Percentiles rank a stretch among this genome's conserved stretches.
These are phyloP conservation scores for Drosophila stalkeri DNA, from an alignment of 2,888 invertebrate genomes.

Conservation along the genomic window DNA sequence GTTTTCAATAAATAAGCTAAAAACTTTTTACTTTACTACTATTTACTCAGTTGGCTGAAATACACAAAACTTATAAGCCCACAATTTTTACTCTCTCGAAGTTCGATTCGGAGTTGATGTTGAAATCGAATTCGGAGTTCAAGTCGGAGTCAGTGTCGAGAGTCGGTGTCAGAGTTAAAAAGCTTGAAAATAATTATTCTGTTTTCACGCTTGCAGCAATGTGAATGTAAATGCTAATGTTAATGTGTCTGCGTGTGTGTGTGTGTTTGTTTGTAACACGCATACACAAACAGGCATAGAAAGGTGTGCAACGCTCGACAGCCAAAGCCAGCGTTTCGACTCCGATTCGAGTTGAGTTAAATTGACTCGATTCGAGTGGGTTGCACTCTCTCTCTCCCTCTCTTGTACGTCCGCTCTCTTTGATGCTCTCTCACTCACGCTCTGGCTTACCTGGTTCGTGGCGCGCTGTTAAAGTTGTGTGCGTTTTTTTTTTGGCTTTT, in stretches of 20 bases:
- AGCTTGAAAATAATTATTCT: slow-evolving; percentile 15
- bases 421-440: slow-evolving; percentile 15
- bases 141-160: slow-evolving; percentile 5
- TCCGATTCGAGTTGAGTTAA: slow-evolving; percentile 33
- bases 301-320: slow-evolving; percentile 14
- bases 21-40: slow-evolving; percentile 20
- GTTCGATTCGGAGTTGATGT: neutral
- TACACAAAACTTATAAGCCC: slow-evolving; percentile 5
- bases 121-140: neutral
- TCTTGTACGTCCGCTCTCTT: slow-evolving; percentile 11
- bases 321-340: slow-evolving; percentile 39
- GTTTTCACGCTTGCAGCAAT: slow-evolving; percentile 14
- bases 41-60: slow-evolving; percentile 48
- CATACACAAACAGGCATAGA: slow-evolving; percentile 12
- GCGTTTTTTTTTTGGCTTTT: slow-evolving; percentile 10
- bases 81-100: neutral
- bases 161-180: slow-evolving; percentile 32
- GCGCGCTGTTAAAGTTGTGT: slow-evolving; percentile 28
- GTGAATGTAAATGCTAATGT: slow-evolving; percentile 8
- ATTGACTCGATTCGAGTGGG: slow-evolving; percentile 38
- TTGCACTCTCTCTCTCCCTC: neutral
- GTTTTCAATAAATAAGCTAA: slow-evolving; percentile 28
- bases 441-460: slow-evolving; percentile 43
- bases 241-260: neutral
- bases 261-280: slow-evolving; percentile 12